phyloP scores from a whole-genome alignment of 2,113 vertebrate species.

The Lepisosteus oculatus region DNA sequence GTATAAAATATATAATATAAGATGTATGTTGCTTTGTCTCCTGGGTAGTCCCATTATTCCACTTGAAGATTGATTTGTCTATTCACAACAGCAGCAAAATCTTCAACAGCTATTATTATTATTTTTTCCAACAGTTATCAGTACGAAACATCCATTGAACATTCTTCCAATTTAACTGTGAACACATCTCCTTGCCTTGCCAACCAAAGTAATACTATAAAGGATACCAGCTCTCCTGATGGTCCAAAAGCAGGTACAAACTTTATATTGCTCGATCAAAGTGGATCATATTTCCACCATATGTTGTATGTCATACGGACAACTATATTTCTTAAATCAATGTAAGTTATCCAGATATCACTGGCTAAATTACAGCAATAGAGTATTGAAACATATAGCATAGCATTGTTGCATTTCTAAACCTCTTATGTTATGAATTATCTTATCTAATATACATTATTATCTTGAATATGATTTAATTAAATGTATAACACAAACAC shows the following conservation, averaged over 20 bases:
- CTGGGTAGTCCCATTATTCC: neutral
- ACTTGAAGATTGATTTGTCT: neutral
- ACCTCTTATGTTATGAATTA: no score
- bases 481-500: no score
- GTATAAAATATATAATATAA: neutral
- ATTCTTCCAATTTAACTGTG: slow-evolving; percentile 47
- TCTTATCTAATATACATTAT: no score
- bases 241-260: slow-evolving; percentile 44
- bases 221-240: neutral
- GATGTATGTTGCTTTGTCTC: neutral
- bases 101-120: neutral
- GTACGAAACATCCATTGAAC: slow-evolving; percentile 65
- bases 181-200: slow-evolving; percentile 51
- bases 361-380: no score
- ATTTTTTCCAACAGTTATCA: slow-evolving; percentile 53
- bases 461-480: no score
- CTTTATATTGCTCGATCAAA: neutral
- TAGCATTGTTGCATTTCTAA: no score
- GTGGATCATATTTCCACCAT: no score
- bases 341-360: no score
- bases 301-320: no score
- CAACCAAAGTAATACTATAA: slow-evolving; percentile 35
- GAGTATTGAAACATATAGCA: no score
- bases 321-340: no score
- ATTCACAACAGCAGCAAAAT: no score